Conservation (phyloP, 2,888 invertebrate genomes). For the Beris chalybata region DNA sequence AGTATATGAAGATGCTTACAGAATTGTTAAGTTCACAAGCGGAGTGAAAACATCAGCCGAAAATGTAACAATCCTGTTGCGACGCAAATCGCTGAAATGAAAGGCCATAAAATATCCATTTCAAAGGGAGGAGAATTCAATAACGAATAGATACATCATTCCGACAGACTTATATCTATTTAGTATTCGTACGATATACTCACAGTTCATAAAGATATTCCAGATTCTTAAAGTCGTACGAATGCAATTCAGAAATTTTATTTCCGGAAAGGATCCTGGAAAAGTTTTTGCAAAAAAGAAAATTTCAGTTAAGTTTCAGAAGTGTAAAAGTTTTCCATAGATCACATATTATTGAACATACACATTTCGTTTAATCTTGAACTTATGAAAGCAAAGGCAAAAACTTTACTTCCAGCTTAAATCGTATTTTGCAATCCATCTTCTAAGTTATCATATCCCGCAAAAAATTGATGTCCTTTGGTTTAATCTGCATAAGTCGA, state of each 20-base stretch:
- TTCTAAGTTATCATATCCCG: too few relatives aligned
- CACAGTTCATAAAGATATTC: constrained; percentile 49
- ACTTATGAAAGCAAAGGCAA: too few relatives aligned
- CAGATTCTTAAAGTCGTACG: constrained; percentile 47
- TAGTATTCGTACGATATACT: constrained; percentile 41
- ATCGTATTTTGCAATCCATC: too few relatives aligned
- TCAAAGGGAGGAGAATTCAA: constrained; percentile 4
- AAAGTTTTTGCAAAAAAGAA: too few relatives aligned
- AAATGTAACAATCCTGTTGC: constrained; percentile 56
- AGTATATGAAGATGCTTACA: constrained; percentile 55
- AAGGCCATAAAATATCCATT: neutral
- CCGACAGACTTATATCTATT: constrained; percentile 5
- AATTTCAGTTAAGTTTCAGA: too few relatives aligned
- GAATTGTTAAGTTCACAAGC: constrained; percentile 53
- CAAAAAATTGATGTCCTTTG: too few relatives aligned
- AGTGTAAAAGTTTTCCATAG: too few relatives aligned
- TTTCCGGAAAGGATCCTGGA: constrained; percentile 52
- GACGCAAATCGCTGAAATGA: constrained; percentile 57
- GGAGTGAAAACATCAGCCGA: constrained; percentile 51
- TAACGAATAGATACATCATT: constrained; percentile 2
- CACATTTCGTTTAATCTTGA: too few relatives aligned
- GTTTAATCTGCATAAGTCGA: too few relatives aligned
- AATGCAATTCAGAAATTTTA: constrained; percentile 46
- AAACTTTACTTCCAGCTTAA: too few relatives aligned
- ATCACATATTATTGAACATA: too few relatives aligned